Conservation (phyloP, 2,113 vertebrate species). For the Archilochus colubris region DNA sequence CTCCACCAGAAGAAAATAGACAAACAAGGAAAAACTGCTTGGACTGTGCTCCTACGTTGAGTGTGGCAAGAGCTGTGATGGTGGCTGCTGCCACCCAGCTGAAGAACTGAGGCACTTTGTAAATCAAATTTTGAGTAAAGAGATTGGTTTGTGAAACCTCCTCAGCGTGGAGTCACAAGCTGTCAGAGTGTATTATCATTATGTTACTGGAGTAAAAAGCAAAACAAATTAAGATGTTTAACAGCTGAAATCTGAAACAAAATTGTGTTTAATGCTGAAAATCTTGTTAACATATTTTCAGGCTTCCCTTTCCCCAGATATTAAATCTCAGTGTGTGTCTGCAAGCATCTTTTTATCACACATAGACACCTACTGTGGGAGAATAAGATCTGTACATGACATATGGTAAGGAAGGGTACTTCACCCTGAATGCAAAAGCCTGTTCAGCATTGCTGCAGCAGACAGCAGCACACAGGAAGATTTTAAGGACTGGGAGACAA, state of each 20-base stretch:
- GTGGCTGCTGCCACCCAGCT: constrained; percentile 58
- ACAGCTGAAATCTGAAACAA: constrained; percentile 77
- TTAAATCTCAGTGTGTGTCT: constrained; percentile 59
- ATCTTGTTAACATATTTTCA: constrained; percentile 76
- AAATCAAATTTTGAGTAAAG: constrained; percentile 77
- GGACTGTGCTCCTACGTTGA: constrained; percentile 4
- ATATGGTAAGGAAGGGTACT: not conserved
- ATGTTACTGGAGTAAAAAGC: constrained; percentile 71
- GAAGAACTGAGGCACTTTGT: constrained; percentile 72
- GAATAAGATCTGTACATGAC: not conserved
- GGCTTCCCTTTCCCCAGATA: constrained; percentile 66
- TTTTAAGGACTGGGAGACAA: not conserved
- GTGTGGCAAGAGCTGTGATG: constrained; percentile 55
- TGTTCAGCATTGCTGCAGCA: not conserved
- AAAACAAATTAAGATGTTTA: constrained; percentile 81
- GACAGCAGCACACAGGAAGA: not conserved
- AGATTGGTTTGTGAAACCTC: constrained; percentile 73
- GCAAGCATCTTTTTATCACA: constrained; percentile 56
- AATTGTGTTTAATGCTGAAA: constrained; percentile 78
- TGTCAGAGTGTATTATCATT: constrained; percentile 78
- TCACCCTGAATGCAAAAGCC: constrained; percentile 2
- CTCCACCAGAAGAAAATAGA: constrained; percentile 35
- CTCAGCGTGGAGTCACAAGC: constrained; percentile 47
- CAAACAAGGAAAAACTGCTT: constrained; percentile 5
- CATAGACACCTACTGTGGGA: not conserved